phyloP scores from a whole-genome alignment of 2,113 vertebrate genomes.

The Vicugna pacos region DNA sequence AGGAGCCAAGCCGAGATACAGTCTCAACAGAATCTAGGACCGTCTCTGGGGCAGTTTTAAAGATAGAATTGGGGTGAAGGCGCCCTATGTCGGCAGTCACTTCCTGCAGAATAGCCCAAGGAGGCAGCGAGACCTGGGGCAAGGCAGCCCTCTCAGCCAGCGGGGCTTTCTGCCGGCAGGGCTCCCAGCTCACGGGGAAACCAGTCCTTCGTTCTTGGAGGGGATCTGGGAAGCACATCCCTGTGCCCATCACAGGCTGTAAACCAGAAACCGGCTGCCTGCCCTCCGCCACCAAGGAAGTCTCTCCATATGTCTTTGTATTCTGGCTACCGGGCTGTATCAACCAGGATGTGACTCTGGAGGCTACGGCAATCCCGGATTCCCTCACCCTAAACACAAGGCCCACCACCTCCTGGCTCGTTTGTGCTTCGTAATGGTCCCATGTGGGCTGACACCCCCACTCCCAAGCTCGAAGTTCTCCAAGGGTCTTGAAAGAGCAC shows the following conservation, averaged over 20 bases:
- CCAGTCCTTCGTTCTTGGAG: not conserved
- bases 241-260: not conserved
- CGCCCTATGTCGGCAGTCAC: not conserved
- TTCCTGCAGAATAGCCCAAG: not conserved
- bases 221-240: not conserved
- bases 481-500: not conserved
- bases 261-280: not conserved
- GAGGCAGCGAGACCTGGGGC: not conserved
- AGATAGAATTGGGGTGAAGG: not conserved
- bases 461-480: not conserved
- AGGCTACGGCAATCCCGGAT: not conserved
- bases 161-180: not conserved
- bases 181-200: not conserved
- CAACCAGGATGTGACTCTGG: fast-evolving
- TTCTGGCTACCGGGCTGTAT: not conserved
- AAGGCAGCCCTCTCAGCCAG: not conserved
- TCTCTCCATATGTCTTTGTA: not conserved
- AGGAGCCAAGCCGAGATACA: not conserved
- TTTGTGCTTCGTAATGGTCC: not conserved
- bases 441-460: not conserved
- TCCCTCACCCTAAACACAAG: not conserved
- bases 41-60: not conserved
- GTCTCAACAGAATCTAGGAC: not conserved
- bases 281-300: not conserved
- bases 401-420: not conserved